Percentiles rank a stretch among this genome's conserved stretches.
phyloP scores from a whole-genome alignment of 2,797 vertebrate species.

The Bryconaethiops microstoma region DNA sequence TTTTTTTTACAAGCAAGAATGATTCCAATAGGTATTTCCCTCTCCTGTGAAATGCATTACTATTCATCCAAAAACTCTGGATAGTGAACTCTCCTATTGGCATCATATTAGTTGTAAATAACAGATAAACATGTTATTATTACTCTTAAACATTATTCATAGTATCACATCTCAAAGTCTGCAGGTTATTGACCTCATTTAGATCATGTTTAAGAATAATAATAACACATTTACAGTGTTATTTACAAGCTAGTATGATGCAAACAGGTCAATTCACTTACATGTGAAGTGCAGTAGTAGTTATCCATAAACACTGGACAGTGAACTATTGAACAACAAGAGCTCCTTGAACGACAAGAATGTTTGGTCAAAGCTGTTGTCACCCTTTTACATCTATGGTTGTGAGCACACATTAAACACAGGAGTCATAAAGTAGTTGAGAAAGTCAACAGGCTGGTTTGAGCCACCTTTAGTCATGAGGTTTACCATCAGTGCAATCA shows the following conservation, averaged over 20 bases:
- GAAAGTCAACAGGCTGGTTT: conserved; percentile 12
- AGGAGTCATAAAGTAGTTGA: not conserved
- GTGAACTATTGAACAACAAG: not conserved
- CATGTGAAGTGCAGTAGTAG: not conserved
- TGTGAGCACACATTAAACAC: not conserved
- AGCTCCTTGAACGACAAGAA: conserved; percentile 10
- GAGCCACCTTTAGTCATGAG: not conserved
- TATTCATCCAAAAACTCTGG: too few species aligned
- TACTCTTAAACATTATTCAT: too few species aligned
- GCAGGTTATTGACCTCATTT: too few species aligned
- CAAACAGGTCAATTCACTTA: not conserved
- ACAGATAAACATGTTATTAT: too few species aligned
- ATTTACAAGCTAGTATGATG: not conserved
- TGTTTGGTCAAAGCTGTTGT: conserved; percentile 36
- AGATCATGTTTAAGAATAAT: too few species aligned
- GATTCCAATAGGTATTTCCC: too few species aligned
- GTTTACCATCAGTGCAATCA: not conserved
- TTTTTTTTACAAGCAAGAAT: too few species aligned
- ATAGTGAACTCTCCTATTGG: too few species aligned
- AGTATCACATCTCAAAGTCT: too few species aligned
- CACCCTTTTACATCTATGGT: not conserved
- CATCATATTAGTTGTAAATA: too few species aligned
- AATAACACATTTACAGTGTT: not conserved
- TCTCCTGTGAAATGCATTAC: too few species aligned
- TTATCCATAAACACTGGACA: too few species aligned